Evolutionary conservation across 2,888 invertebrate genomes (phyloP), one percentile per base, ranked within the genome.

Genomic region (Pyrrhia umbra): DNA sequence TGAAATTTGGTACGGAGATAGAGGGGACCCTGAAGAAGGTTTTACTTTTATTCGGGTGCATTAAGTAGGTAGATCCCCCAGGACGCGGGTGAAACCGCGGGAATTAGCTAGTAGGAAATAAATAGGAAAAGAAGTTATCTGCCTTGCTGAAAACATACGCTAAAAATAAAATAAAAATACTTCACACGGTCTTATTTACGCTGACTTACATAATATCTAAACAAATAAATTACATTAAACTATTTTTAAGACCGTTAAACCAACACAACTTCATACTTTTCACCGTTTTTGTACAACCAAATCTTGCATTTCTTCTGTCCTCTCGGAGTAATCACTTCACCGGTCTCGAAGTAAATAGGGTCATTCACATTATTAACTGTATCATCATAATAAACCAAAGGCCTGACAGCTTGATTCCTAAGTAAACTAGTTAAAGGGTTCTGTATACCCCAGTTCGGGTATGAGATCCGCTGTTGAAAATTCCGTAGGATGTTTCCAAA

Each of bases 271-370:
- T 92, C 89, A 77, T 93, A 94, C 67, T 90, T 89, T 1, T 82
- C 77, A 21, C 93, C 94, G 42, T 94, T 82, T 55, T 90, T 88
- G 68, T 90, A 85, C 4, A 94, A 75, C 92, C 93, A 93, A 21
- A 91, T 68, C 64, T 83, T 88, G 68, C 94, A 92, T 56, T 85
- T 86, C 37, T 85, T 85, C 50, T 88, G 73, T 0, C 85, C 88
- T 50, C 71, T 79, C 1, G 85, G 77, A 9, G 84, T 82, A 2
- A 78, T 23, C 1, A 82, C 63, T 75, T 89, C 85, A 37, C 84
- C 75, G 0, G 85, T 85, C 52, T 88, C 83, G 68, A 88, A 90
- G 65, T 84, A 89, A 13, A 84, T 43, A 6, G 84, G 83, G 2
- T 81, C 64, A 3, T 77, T 68, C 4, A 46, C 9, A 18, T 30